Base-by-base conservation (phyloP, 2,888 invertebrate species). In the Cheilosia urbana region DNA sequence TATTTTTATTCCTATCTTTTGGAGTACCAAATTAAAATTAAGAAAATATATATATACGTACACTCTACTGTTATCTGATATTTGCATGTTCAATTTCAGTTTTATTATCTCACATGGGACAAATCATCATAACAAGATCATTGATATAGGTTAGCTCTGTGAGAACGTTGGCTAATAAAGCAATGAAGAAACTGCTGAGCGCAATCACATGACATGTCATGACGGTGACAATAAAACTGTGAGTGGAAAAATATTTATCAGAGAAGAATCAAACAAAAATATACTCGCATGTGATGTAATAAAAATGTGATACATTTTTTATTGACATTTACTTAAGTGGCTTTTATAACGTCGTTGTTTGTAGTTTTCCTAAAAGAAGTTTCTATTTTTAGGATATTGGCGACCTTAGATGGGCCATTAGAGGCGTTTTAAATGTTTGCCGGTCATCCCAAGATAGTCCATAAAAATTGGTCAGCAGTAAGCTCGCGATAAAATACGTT, bases 51-150 rank as follows among this genome's bases (percentile, higher is more conserved):
- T 4, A n/a, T 15, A 15, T 51, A 47, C 3, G 17, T 19, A 30
- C 40, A n/a, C 42, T 51, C 49, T 27, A 62, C 9, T 62, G 72
- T 51, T 62, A 42, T 42, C 34, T 42, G 45, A 63, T 63, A 45
- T 73, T 62, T 55, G 51, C 63, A 63, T 63, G 62, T 24, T 17
- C 62, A 63, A 73, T 63, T 30, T 72, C 45, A n/a, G 13, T 53
- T 45, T 53, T 17, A 53, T 55, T 55, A 19, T 53, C 53, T 30
- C 17, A 53, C 45, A 34, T 63, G 53, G 21, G 40, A 62, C 60
- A 34, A 21, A 53, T 53, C 40, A 17, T 47, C 24, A 24, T 51
- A 62, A 53, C 45, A 30, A 19, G 9, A 51, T 27, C 51, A 49
- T 53, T 63, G 42, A 55, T 17, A 30, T 53, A 21, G 19, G 37